These are phyloP conservation scores for Theristicus caerulescens DNA, from an alignment of 2,113 vertebrate species.

Conservation along the genomic window DNA sequence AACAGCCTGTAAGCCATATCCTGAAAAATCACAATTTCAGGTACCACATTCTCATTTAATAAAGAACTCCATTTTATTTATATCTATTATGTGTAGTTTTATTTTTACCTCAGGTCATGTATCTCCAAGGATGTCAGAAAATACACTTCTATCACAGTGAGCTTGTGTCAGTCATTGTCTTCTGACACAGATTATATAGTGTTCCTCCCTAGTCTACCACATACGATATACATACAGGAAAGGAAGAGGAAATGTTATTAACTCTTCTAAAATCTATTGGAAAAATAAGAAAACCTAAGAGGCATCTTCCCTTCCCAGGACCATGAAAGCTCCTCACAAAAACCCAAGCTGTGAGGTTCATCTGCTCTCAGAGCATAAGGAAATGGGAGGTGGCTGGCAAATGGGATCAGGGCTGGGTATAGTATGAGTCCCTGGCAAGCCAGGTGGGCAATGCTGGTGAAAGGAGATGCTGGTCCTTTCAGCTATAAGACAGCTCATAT, in stretches of 20 bases:
- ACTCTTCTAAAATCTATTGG: neutral
- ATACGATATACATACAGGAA: neutral
- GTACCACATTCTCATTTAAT: neutral
- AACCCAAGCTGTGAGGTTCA: neutral
- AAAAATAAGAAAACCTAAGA: neutral
- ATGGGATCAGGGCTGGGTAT: neutral
- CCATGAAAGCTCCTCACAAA: neutral
- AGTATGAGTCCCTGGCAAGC: neutral
- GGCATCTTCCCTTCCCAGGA: neutral
- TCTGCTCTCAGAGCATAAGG: neutral
- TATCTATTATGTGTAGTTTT: neutral
- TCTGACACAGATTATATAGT: neutral
- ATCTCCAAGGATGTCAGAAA: neutral
- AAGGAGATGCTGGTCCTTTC: neutral
- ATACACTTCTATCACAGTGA: neutral
- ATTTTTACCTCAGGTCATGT: neutral
- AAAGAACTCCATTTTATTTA: neutral
- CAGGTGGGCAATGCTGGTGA: neutral
- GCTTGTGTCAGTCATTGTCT: neutral
- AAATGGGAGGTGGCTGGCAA: neutral
- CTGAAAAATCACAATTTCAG: neutral
- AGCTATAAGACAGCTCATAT: neutral
- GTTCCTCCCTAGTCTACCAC: neutral
- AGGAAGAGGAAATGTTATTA: neutral
- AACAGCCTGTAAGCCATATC: neutral